phyloP scores from a whole-genome alignment of 2,797 vertebrate genomes.

The Ctenopoma kingsleyae region DNA sequence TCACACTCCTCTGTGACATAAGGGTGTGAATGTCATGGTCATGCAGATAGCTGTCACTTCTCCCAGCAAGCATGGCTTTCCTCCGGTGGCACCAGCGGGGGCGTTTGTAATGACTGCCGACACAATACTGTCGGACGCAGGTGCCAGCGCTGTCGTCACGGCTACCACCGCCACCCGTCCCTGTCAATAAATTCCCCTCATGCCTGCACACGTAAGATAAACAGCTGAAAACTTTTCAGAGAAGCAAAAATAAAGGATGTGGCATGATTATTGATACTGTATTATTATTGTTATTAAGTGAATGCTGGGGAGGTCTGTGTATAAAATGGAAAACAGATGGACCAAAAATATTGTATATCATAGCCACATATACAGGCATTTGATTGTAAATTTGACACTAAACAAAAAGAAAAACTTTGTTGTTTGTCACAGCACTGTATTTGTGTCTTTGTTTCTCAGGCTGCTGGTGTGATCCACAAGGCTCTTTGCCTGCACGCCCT shows the following conservation, averaged over 20 bases:
- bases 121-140: slow-evolving; percentile 89
- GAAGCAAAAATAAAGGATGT: neutral
- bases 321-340: neutral
- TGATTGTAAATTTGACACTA: slow-evolving; percentile 1
- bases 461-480: slow-evolving; percentile 88
- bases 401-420: neutral
- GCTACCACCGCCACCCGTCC: slow-evolving; percentile 84
- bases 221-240: neutral
- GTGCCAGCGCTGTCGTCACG: slow-evolving; percentile 89
- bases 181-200: slow-evolving; percentile 83
- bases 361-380: slow-evolving; percentile 44
- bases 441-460: slow-evolving; percentile 72
- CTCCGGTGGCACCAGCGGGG: slow-evolving; percentile 85
- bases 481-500: slow-evolving; percentile 77
- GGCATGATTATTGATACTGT: neutral
- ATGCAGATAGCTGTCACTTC: slow-evolving; percentile 89
- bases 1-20: slow-evolving; percentile 7
- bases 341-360: neutral
- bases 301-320: neutral
- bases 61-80: slow-evolving; percentile 86
- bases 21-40: slow-evolving; percentile 91
- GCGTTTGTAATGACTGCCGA: slow-evolving; percentile 87
- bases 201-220: slow-evolving; percentile 87
- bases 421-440: neutral
- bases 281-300: neutral